These are phyloP conservation scores for Sorex maritimensis DNA, from an alignment of 2,797 vertebrate species.

Conservation along the genomic window DNA sequence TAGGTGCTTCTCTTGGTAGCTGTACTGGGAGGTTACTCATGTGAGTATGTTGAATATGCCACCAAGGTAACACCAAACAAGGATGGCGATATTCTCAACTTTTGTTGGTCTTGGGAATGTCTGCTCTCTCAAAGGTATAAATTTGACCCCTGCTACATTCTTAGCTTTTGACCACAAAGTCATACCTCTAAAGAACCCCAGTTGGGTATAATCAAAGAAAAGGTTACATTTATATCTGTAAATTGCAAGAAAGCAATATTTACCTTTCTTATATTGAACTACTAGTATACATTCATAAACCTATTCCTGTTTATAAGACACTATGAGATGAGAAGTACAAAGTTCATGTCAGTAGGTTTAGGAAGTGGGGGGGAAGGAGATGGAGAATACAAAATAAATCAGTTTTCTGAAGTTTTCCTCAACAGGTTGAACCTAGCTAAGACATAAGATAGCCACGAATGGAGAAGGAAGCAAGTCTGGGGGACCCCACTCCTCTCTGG, in stretches of 20 bases:
- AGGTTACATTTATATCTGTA: not conserved
- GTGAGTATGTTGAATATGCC: not conserved
- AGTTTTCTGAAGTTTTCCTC: not conserved
- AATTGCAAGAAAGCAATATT: not conserved
- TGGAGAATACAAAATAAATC: not conserved
- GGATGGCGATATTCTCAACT: not conserved
- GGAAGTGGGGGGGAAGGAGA: not conserved
- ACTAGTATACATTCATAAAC: not conserved
- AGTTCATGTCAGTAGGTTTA: not conserved
- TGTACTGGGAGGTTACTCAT: not conserved
- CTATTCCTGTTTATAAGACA: not conserved
- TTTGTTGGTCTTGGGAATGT: not conserved
- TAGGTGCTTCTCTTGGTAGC: not conserved
- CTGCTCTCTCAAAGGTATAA: not conserved
- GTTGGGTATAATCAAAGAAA: not conserved
- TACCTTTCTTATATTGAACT: not conserved
- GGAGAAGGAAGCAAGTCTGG: not conserved
- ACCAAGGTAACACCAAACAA: not conserved
- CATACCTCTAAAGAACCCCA: not conserved
- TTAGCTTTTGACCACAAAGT: not conserved
- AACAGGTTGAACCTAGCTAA: not conserved
- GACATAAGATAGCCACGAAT: not conserved
- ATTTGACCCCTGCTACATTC: conserved; percentile 27
- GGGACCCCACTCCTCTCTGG: not conserved
- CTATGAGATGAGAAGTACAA: not conserved